A percentile compares a stretch with the other conserved stretches of the same genome.
phyloP scores from a whole-genome alignment of 2,888 invertebrate species.

The Phoenoteleia sp. region DNA sequence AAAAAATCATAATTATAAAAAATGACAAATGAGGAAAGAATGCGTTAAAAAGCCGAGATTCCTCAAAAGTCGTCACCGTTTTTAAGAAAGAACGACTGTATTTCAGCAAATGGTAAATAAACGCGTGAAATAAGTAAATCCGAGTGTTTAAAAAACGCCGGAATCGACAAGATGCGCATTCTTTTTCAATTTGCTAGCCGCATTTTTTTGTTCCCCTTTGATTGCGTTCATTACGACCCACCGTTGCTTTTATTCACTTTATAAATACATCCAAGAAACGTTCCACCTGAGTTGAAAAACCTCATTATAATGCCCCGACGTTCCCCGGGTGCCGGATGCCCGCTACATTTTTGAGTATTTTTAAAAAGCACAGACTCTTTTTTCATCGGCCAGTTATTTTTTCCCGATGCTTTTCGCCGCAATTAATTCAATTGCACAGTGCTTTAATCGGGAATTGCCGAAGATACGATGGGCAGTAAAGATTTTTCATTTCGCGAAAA shows the following conservation, averaged over 20 bases:
- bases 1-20: background rate
- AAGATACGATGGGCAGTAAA: background rate
- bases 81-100: conserved; percentile 27
- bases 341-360: conserved; percentile 27
- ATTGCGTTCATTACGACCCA: conserved; percentile 47
- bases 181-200: conserved; percentile 54
- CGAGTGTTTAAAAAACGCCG: conserved; percentile 27
- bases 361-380: conserved; percentile 10
- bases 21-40: background rate
- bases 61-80: conserved; percentile 6
- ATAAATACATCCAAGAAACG: conserved; percentile 54
- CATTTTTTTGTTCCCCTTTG: conserved; percentile 50
- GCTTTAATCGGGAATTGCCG: background rate
- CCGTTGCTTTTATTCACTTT: conserved; percentile 55
- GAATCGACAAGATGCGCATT: conserved; percentile 47
- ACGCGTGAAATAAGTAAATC: conserved; percentile 43
- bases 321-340: conserved; percentile 4
- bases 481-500: conserved; percentile 12
- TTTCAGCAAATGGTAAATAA: conserved; percentile 45
- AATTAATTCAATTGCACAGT: conserved; percentile 15
- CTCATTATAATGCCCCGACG: conserved; percentile 50
- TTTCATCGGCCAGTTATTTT: background rate
- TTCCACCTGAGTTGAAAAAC: conserved; percentile 67
- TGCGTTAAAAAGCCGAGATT: background rate
- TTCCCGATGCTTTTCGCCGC: conserved; percentile 8